Conservation (phyloP, 2,113 vertebrate genomes). For the Ranitomeya variabilis region DNA sequence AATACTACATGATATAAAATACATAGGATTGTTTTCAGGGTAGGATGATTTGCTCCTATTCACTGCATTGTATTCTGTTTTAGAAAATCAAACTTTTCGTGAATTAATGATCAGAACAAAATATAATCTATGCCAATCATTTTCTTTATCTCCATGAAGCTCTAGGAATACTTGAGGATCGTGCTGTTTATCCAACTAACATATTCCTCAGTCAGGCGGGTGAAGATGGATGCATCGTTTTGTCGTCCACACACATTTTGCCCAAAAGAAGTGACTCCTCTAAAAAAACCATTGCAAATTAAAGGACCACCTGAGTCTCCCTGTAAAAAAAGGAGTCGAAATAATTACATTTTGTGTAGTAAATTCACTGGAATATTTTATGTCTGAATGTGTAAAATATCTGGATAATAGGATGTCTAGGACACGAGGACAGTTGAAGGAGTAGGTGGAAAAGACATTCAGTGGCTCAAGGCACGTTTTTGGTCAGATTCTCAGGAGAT, state of each 20-base stretch:
- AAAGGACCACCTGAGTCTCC: constrained; percentile 75
- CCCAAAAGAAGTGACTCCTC: constrained; percentile 70
- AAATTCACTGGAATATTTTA: too few species aligned
- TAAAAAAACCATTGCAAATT: constrained; percentile 61
- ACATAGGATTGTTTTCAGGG: background rate
- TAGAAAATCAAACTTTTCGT: background rate
- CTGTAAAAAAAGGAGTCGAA: constrained; percentile 57
- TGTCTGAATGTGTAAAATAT: too few species aligned
- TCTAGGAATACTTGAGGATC: background rate
- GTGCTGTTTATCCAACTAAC: constrained; percentile 67
- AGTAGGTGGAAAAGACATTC: too few species aligned
- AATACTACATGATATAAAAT: background rate
- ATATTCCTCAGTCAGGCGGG: constrained; percentile 63
- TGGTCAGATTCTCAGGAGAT: too few species aligned
- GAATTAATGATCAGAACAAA: background rate
- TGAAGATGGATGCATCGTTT: constrained; percentile 67
- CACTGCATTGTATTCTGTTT: background rate
- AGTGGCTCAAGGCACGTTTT: too few species aligned
- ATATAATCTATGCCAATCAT: background rate
- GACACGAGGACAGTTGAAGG: too few species aligned
- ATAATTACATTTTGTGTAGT: too few species aligned
- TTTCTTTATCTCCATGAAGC: background rate
- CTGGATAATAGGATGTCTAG: too few species aligned
- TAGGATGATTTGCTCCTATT: background rate
- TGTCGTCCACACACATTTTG: fast-evolving